These are phyloP conservation scores for Emydoidea blandingii DNA, from an alignment of 2,797 vertebrate genomes.

Conservation along the genomic window DNA sequence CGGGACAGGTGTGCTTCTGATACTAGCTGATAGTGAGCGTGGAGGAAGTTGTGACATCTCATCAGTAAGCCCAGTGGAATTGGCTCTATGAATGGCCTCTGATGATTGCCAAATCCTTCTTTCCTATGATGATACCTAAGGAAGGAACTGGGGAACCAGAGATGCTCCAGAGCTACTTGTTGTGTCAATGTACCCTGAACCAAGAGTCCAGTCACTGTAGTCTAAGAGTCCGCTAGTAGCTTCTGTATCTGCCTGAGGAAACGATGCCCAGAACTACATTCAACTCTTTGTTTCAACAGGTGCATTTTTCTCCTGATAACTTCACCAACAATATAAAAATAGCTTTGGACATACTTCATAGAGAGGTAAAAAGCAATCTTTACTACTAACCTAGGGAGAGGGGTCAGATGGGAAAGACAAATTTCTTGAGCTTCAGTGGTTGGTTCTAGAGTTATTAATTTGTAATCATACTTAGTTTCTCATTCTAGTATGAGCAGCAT, in stretches of 20 bases:
- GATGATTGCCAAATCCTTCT: not conserved
- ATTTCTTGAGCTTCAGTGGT: not conserved
- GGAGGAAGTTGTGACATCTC: not conserved
- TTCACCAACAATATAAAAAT: conserved; percentile 65
- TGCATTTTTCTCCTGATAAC: conserved; percentile 71
- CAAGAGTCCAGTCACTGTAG: not conserved
- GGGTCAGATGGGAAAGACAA: not conserved
- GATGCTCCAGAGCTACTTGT: not conserved
- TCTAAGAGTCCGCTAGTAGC: not conserved
- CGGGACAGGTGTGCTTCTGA: not conserved
- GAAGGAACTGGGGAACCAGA: not conserved
- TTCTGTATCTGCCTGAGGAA: not conserved
- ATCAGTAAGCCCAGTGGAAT: not conserved
- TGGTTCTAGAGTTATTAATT: not conserved
- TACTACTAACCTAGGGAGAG: not conserved
- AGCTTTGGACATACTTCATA: conserved; percentile 81
- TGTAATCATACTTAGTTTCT: not conserved
- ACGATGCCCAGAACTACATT: not conserved
- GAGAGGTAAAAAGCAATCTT: conserved; percentile 74
- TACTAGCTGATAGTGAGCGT: not conserved
- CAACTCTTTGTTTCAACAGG: conserved; percentile 62
- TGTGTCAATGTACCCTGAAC: not conserved
- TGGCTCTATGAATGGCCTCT: not conserved
- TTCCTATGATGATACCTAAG: not conserved
- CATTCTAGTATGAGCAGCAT: not conserved